Percentiles rank a stretch among this genome's conserved stretches.
Conservation (phyloP, 2,797 vertebrate genomes). For the Eulemur albifrons region DNA sequence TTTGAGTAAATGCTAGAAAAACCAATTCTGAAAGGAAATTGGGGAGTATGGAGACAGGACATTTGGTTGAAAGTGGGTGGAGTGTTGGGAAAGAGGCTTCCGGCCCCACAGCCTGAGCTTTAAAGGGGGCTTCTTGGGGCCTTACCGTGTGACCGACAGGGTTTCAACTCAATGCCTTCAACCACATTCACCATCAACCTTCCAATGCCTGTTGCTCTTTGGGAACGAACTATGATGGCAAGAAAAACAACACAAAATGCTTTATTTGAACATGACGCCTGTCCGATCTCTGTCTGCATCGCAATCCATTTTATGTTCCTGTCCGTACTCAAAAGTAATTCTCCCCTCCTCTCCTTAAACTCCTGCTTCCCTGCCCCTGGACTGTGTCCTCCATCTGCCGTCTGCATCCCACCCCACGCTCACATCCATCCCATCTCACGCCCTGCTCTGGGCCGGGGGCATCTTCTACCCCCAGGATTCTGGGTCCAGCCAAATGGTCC, state of each 20-base stretch:
- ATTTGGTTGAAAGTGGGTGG: accelerated
- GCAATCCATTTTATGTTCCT: accelerated
- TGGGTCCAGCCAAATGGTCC: accelerated
- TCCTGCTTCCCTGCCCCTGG: neutral
- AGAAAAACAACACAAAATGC: neutral
- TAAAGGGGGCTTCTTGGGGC: neutral
- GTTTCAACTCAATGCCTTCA: conserved; percentile 97
- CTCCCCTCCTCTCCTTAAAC: neutral
- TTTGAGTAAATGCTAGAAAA: neutral
- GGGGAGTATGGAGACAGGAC: neutral
- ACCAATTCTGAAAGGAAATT: neutral
- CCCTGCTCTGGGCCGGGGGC: accelerated
- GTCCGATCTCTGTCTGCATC: neutral
- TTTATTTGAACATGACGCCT: neutral
- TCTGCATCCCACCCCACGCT: neutral
- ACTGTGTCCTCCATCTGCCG: neutral
- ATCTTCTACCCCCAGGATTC: neutral
- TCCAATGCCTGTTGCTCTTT: conserved; percentile 97
- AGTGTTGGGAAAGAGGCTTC: neutral
- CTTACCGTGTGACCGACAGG: conserved; percentile 96
- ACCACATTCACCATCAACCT: conserved; percentile 99
- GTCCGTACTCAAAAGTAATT: neutral
- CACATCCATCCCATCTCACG: neutral
- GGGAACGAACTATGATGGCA: conserved; percentile 91
- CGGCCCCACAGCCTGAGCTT: accelerated